These are phyloP conservation scores for Epinephelus awoara DNA, from an alignment of 2,797 vertebrate genomes.

Conservation along the genomic window DNA sequence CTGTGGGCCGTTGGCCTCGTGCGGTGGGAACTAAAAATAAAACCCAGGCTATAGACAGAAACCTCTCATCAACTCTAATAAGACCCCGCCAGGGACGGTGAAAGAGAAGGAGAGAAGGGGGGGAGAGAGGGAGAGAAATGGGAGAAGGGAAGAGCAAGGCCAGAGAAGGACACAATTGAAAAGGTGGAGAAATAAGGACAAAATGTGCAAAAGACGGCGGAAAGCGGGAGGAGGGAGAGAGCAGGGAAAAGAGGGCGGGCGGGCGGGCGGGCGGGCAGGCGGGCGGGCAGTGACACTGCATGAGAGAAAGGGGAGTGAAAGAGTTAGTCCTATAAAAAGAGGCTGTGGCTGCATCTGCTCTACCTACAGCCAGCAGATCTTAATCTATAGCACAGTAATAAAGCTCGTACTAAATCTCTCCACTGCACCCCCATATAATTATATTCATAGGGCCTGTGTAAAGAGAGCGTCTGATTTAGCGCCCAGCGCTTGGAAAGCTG, in stretches of 20 bases:
- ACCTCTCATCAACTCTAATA: slow-evolving; percentile 81
- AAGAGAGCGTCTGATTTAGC: slow-evolving; percentile 76
- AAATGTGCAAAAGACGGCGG: slow-evolving; percentile 55
- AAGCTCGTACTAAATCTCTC: slow-evolving; percentile 81
- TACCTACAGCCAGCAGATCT: slow-evolving; percentile 81
- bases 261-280: neutral
- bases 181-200: slow-evolving; percentile 66
- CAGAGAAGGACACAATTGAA: slow-evolving; percentile 74
- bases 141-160: slow-evolving; percentile 67
- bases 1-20: slow-evolving; percentile 68
- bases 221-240: slow-evolving; percentile 26
- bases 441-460: slow-evolving; percentile 77
- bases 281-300: slow-evolving; percentile 44
- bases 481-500: slow-evolving; percentile 20
- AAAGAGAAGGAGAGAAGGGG: neutral
- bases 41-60: slow-evolving; percentile 77
- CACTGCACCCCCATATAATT: slow-evolving; percentile 79
- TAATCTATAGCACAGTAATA: slow-evolving; percentile 81
- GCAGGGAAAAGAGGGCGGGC: slow-evolving; percentile 8
- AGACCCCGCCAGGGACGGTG: slow-evolving; percentile 74
- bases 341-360: slow-evolving; percentile 74
- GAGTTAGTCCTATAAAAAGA: slow-evolving; percentile 66
- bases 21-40: slow-evolving; percentile 82
- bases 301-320: slow-evolving; percentile 37
- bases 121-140: slow-evolving; percentile 13